phyloP scores from a whole-genome alignment of 2,113 vertebrate species.

The Clarias gariepinus region DNA sequence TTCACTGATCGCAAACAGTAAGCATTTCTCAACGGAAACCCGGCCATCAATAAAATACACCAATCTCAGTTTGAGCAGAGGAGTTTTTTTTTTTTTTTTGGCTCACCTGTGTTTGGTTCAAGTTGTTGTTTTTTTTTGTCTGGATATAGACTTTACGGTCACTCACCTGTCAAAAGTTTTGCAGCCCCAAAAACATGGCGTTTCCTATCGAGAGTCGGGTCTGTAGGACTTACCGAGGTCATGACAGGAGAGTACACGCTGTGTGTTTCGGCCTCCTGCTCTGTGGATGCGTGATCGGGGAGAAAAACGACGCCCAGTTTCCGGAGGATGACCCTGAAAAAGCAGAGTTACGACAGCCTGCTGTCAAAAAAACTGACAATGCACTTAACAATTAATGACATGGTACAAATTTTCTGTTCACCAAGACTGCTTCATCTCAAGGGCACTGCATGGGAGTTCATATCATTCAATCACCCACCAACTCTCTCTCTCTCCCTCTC shows the following conservation, averaged over 20 bases:
- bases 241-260: conserved; percentile 63
- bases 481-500: background rate
- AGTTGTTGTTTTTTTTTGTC: background rate
- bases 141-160: background rate
- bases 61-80: no score
- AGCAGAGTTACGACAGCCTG: background rate
- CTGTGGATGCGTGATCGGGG: conserved; percentile 56
- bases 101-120: background rate
- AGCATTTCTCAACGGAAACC: background rate
- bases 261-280: conserved; percentile 66
- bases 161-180: background rate
- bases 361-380: conserved; percentile 13
- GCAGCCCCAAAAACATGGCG: background rate
- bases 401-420: background rate
- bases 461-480: background rate
- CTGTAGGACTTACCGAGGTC: conserved; percentile 68
- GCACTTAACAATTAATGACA: conserved; percentile 17
- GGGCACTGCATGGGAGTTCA: background rate
- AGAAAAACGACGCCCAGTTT: conserved; percentile 68
- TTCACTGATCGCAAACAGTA: background rate
- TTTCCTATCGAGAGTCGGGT: background rate
- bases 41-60: background rate
- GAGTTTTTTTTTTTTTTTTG: no score
- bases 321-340: conserved; percentile 66
- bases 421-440: background rate